Base-by-base conservation (phyloP, 2,797 vertebrate genomes). In the Rhinichthys osculus region DNA sequence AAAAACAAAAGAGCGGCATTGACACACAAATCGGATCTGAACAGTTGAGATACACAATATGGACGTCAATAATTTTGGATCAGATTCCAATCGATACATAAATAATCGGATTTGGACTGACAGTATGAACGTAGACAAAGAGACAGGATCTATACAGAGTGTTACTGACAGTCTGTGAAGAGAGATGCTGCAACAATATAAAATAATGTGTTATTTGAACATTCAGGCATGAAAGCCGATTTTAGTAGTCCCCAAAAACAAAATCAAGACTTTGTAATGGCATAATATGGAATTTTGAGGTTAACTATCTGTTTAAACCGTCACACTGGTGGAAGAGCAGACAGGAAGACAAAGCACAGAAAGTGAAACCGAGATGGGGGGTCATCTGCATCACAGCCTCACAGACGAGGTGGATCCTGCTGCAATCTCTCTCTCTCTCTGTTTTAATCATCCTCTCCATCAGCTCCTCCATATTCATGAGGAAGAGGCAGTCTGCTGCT, bases 381-480 rank as follows among this genome's bases (percentile, higher is more conserved):
- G 35, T 71, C 23, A 54, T 82, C 67, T 82, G 47, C 67, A 82
- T 82, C 33, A 57, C 79, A 81, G 33, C 50, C 35, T 82, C 47
- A 71, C 42, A 81, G 42, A 52, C 9, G 7, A 40, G 19, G 11
- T 78, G 44, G 19, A 71, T 54, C 72, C 33, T 69, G 27, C 76
- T 35, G 40, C 67, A 80, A 44, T 59, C 40, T 16, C 62, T 74
- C 21, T 59, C 27, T 35, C 54, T 71, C 76, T 71, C 27, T 57
- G 5, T 67, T 35, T 80, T 44, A 84, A 71, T 82, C 67, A 70
- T 82, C 47, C 50, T 72, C 77, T 79, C 80, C 17, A 13, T 62
- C 73, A 78, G 90, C 89, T 86, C 84, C 35, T 87, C 27, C 71
- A 82, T 88, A 85, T 88, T 85, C 87, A 90, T 88, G 74, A 83